Evolutionary conservation across 2,113 vertebrate species (phyloP).

Genomic region (Tylochromis polylepis): DNA sequence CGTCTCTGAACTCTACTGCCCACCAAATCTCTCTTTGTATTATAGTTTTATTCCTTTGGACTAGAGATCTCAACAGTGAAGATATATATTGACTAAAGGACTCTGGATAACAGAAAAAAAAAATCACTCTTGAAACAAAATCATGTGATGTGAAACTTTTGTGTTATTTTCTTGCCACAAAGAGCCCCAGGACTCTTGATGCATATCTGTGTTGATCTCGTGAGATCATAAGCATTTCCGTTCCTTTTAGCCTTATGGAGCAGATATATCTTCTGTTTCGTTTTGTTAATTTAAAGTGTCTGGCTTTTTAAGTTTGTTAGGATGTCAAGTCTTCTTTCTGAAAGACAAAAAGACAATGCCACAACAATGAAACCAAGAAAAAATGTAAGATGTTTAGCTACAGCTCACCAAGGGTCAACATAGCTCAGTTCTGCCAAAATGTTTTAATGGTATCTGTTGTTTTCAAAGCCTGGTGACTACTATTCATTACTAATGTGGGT

Average conservation of each 20-base stretch:
- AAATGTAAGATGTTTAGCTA: conserved; percentile 46
- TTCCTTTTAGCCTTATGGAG: conserved; percentile 66
- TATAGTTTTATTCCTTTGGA: conserved; percentile 62
- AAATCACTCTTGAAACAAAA: conserved; percentile 39
- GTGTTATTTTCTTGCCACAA: conserved; percentile 55
- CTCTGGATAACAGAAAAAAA: conserved; percentile 41
- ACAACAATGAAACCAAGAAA: conserved; percentile 32
- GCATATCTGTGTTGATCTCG: conserved; percentile 64
- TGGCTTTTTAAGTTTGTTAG: conserved; percentile 56
- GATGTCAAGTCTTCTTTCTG: conserved; percentile 56
- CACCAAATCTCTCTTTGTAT: conserved; percentile 65
- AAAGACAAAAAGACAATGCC: conserved; percentile 30
- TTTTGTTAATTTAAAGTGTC: conserved; percentile 40
- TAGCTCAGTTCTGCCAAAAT: conserved; percentile 61
- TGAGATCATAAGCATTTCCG: conserved; percentile 60
- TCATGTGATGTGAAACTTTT: conserved; percentile 63
- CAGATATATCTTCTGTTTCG: conserved; percentile 39
- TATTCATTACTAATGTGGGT: conserved; percentile 75
- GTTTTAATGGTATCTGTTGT: conserved; percentile 71
- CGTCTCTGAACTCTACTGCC: conserved; percentile 48
- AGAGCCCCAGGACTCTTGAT: conserved; percentile 54
- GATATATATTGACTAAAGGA: conserved; percentile 62
- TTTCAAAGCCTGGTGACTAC: conserved; percentile 68
- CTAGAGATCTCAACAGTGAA: conserved; percentile 45
- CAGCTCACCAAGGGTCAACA: conserved; percentile 32